Conservation (phyloP, 2,113 vertebrate genomes). For the Camelus bactrianus region DNA sequence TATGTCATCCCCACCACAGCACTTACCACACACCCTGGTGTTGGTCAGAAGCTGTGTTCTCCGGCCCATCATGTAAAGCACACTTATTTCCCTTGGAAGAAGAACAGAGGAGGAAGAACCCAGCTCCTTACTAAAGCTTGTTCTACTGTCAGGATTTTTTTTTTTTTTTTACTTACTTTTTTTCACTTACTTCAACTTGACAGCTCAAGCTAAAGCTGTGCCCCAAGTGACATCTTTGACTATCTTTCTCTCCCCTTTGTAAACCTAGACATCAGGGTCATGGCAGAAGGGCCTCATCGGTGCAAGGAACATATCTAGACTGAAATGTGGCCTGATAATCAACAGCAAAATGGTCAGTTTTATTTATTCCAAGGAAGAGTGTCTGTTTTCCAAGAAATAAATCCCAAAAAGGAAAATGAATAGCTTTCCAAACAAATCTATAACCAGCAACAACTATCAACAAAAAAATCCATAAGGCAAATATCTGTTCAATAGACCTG, state of each 20-base stretch:
- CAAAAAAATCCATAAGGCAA: not conserved
- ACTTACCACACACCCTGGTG: not conserved
- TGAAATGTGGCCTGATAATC: not conserved
- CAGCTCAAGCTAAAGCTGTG: not conserved
- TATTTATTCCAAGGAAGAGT: not conserved
- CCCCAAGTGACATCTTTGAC: conserved; percentile 2
- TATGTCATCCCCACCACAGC: not conserved
- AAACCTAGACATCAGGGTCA: conserved; percentile 1
- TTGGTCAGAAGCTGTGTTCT: not conserved
- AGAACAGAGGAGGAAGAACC: not conserved
- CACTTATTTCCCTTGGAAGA: not conserved
- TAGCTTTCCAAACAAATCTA: not conserved
- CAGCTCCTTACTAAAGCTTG: not conserved
- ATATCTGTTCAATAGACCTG: not conserved
- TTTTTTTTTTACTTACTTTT: not conserved
- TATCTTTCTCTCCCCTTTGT: conserved; percentile 19
- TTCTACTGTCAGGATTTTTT: not conserved
- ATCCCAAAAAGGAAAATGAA: not conserved
- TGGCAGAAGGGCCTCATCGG: not conserved
- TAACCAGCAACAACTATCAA: not conserved
- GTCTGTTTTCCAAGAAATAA: conserved; percentile 18
- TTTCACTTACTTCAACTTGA: conserved; percentile 2
- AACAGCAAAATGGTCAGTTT: conserved; percentile 1
- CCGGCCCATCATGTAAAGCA: not conserved
- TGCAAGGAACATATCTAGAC: not conserved